Conservation (phyloP, 2,113 vertebrate species). For the Thalassarche chlororhynchos region DNA sequence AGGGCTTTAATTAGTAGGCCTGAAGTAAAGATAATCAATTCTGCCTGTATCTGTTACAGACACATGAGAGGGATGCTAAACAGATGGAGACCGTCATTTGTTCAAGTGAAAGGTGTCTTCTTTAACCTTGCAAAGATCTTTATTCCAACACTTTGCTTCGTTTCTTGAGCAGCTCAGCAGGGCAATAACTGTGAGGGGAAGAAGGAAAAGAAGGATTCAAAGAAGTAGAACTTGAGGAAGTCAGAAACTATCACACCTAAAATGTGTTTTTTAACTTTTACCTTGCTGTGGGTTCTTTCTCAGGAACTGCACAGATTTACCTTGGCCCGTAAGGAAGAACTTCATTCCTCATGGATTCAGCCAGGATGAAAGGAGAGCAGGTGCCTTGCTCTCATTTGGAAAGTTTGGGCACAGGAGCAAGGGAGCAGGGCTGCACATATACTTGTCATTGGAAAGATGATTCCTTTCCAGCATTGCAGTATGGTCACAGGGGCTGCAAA, state of each 20-base stretch:
- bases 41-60: conserved; percentile 67
- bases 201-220: background rate
- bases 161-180: background rate
- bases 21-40: conserved; percentile 70
- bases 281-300: background rate
- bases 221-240: background rate
- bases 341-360: background rate
- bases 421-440: background rate
- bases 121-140: conserved; percentile 59
- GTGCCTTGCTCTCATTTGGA: background rate
- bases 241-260: background rate
- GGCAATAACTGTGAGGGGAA: background rate
- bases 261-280: background rate
- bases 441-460: background rate
- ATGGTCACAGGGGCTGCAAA: background rate
- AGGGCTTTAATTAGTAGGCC: conserved; percentile 65
- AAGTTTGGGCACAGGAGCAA: background rate
- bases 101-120: conserved; percentile 64
- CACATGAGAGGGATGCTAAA: conserved; percentile 57
- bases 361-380: background rate
- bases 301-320: background rate
- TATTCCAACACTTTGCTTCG: background rate
- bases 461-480: background rate
- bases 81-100: conserved; percentile 32
- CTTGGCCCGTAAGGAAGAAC: background rate